Evolutionary conservation across 2,797 vertebrate genomes (phyloP).

Genomic region (Pangasius djambal): DNA sequence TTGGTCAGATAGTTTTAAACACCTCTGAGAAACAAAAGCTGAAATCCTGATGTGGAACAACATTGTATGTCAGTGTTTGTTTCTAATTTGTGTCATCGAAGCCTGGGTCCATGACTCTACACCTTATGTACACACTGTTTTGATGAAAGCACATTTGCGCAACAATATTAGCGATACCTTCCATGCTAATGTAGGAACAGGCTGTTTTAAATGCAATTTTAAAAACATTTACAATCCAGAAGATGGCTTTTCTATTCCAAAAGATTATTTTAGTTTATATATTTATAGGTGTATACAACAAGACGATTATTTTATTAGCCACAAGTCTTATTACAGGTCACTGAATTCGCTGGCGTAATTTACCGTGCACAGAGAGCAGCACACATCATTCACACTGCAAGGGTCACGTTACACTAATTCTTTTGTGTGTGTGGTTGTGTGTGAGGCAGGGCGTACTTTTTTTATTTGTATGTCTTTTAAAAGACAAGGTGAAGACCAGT

Average conservation of each 20-base stretch:
- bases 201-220: background rate
- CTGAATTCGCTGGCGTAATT: background rate
- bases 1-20: background rate
- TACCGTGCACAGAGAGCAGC: background rate
- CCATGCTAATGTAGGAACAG: background rate
- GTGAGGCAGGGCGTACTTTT: background rate
- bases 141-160: too few species aligned
- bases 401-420: background rate
- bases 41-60: background rate
- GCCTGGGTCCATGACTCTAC: background rate
- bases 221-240: background rate
- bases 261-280: background rate
- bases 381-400: background rate
- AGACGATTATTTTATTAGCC: background rate
- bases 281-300: background rate
- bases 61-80: background rate
- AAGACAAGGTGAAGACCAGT: constrained; percentile 15
- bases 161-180: background rate
- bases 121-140: background rate
- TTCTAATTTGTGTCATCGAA: constrained; percentile 1
- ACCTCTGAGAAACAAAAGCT: background rate
- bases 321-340: background rate
- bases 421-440: background rate
- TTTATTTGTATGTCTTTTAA: background rate
- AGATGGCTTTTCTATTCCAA: background rate